A percentile compares a stretch with the other conserved stretches of the same genome.
Evolutionary conservation across 2,113 vertebrate genomes (phyloP).

Genomic region (Triplophysa dalaica): DNA sequence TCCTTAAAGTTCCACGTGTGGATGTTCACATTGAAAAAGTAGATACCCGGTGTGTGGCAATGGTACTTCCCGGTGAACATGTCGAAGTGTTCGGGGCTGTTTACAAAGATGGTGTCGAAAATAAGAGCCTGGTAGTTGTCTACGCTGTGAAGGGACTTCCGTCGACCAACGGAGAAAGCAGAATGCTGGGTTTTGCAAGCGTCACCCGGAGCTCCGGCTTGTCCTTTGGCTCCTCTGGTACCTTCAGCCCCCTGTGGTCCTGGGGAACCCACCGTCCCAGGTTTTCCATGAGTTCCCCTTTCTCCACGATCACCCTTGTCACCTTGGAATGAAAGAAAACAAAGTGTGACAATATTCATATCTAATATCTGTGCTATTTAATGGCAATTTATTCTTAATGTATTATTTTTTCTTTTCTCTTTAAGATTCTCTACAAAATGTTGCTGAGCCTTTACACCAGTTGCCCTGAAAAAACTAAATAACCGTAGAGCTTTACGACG

Average conservation of each 20-base stretch:
- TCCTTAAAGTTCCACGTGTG: slow-evolving; percentile 99
- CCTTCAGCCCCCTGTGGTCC: slow-evolving; percentile 78
- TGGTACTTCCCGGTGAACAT: slow-evolving; percentile 85
- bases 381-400: too few relatives aligned
- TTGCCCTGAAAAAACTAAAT: background rate
- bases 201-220: slow-evolving; percentile 80
- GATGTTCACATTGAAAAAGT: slow-evolving; percentile 94
- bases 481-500: background rate
- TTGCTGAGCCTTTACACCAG: background rate
- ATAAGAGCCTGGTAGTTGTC: slow-evolving; percentile 84
- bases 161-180: slow-evolving; percentile 88
- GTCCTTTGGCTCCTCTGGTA: slow-evolving; percentile 83
- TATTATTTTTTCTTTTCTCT: too few relatives aligned
- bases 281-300: slow-evolving; percentile 83
- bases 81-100: slow-evolving; percentile 85
- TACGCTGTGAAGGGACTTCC: slow-evolving; percentile 86
- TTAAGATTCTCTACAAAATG: background rate
- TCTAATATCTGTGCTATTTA: too few relatives aligned
- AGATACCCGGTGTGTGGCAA: slow-evolving; percentile 81
- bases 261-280: slow-evolving; percentile 81
- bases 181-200: slow-evolving; percentile 81
- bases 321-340: slow-evolving; percentile 67
- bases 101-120: slow-evolving; percentile 91
- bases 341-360: too few relatives aligned
- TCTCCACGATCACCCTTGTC: slow-evolving; percentile 91